Percentiles rank a stretch among this genome's conserved stretches.
These are phyloP conservation scores for Platycercus adscitus DNA, from an alignment of 2,113 vertebrate species.

Conservation along the genomic window DNA sequence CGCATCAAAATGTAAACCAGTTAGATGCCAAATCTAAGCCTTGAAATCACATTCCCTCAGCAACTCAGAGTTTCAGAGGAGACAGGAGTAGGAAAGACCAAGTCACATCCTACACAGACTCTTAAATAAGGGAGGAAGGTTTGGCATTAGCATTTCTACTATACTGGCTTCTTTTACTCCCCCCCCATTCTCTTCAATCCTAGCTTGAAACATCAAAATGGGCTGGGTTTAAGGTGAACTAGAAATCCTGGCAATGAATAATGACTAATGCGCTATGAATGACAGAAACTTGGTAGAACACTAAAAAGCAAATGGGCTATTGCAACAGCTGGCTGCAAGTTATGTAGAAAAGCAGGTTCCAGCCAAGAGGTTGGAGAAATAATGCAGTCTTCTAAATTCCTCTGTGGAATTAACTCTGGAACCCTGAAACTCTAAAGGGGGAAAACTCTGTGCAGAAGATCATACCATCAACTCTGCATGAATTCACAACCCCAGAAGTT, in stretches of 20 bases:
- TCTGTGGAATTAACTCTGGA: background rate
- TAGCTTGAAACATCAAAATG: background rate
- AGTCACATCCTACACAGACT: background rate
- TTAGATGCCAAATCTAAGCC: background rate
- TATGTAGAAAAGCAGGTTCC: background rate
- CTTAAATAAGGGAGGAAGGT: background rate
- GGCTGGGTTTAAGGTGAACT: constrained; percentile 11
- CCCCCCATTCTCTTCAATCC: background rate
- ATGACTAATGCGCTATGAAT: constrained; percentile 53
- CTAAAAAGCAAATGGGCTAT: constrained; percentile 24
- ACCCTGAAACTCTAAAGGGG: background rate
- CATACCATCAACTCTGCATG: background rate
- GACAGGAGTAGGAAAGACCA: background rate
- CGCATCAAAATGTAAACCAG: background rate
- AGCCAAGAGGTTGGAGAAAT: constrained; percentile 14
- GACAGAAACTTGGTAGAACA: constrained; percentile 45
- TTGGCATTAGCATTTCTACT: background rate
- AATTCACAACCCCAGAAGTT: background rate
- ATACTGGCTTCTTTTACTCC: background rate
- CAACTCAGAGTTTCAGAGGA: background rate
- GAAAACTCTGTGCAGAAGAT: background rate
- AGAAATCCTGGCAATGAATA: constrained; percentile 1
- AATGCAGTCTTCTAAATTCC: constrained; percentile 11
- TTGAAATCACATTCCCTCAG: background rate
- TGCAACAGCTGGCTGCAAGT: constrained; percentile 32